Evolutionary conservation across 2,113 vertebrate species (phyloP).

Genomic region (Podocnemis expansa): DNA sequence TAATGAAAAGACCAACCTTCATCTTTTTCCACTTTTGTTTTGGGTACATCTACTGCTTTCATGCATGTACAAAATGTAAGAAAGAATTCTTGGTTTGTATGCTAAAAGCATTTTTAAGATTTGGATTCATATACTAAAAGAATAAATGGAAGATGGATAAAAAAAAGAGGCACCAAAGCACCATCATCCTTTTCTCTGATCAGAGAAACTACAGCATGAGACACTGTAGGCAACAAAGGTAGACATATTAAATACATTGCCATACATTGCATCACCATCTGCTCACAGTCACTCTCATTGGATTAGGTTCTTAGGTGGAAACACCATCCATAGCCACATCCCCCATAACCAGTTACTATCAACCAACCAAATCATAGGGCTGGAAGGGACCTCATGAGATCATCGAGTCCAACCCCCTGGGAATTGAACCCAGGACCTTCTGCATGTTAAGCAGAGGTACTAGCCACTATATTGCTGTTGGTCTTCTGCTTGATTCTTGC

Average conservation of each 20-base stretch:
- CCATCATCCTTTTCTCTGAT: background rate
- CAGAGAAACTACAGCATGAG: background rate
- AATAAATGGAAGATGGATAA: background rate
- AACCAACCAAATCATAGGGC: too few species aligned
- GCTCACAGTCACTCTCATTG: background rate
- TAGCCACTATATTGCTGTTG: background rate
- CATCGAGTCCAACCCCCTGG: too few species aligned
- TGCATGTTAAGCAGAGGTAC: too few species aligned
- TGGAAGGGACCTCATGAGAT: too few species aligned
- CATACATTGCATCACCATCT: background rate
- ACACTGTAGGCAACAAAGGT: background rate
- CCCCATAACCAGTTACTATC: background rate
- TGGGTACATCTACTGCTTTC: background rate
- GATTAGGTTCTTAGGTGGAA: background rate
- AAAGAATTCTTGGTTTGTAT: background rate
- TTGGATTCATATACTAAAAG: background rate
- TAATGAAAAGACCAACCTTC: too few species aligned
- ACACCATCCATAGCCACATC: background rate
- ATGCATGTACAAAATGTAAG: background rate
- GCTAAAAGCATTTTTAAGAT: background rate
- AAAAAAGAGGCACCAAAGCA: background rate
- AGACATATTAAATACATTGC: background rate
- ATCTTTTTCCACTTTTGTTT: background rate
- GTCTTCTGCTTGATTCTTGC: background rate
- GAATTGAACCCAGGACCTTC: too few species aligned